Base-by-base conservation (phyloP, 2,113 vertebrate species). In the Spea bombifrons region DNA sequence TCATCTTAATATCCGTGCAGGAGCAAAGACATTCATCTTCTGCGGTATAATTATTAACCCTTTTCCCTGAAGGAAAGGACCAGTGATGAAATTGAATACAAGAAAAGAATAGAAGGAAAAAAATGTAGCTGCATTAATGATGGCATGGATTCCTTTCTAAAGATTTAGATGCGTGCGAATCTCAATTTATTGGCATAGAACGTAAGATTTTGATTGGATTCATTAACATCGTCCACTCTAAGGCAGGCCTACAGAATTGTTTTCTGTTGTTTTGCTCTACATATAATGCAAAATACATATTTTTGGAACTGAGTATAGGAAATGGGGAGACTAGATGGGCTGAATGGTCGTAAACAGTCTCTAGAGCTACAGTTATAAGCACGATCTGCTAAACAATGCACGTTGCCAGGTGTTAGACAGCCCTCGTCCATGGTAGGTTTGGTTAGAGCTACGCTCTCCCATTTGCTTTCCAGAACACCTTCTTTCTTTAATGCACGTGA, bases 1-100 rank as follows among this genome's bases (percentile, higher is more conserved):
- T 77, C 66, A 63, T 70, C 66, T 77, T 77, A 77, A 70, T 70
- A 70, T 70, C 66, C 9, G 53, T 17, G 46, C 5, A 8, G 66
- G 6, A 66, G 67, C 45, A 63, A 63, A 63, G 55, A 46, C 15
- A 77, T 71, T 70, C 53, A 70, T 77, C 75, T 70, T 77, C 45
- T 43, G 5, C 9, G 52, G 50, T 69, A 50, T 68, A 68, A 69
- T 59, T 76, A 77, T 50, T 77, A 77, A 69, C 66, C 55, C 44
- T 17, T 67, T 67, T 30, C 13, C 15, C 2, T 44, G 15, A 13
- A n/a, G 17, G 44, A 4, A 59, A 12, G 13, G 57, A 10, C 8
- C 57, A 61, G 57, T 10, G 8, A 15, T 12, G 5, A 8, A 61
- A 61, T 13, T 61, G 57, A 15, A 61, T 52, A 52, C 6, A 6